Conservation (phyloP, 2,888 invertebrate genomes). For the Agriopis marginaria region DNA sequence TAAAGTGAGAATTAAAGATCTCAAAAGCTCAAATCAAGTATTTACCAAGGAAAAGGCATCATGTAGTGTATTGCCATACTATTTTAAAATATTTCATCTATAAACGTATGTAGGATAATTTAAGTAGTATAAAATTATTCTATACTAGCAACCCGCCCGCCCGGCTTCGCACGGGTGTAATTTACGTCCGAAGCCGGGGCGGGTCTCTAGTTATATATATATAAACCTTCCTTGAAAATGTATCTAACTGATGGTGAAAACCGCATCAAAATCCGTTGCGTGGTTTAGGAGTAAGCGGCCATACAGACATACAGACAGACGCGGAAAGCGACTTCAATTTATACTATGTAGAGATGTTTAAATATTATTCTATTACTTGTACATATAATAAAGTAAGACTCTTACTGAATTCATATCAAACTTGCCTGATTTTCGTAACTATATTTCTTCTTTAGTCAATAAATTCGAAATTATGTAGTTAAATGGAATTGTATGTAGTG, state of each 20-base stretch:
- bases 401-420: constrained; percentile 35
- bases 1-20: neutral
- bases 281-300: too few species aligned
- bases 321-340: too few species aligned
- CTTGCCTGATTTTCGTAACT: constrained; percentile 31
- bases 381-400: constrained; percentile 5
- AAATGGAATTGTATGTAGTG: neutral
- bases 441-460: constrained; percentile 19
- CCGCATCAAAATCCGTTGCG: too few species aligned
- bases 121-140: constrained; percentile 4
- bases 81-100: neutral
- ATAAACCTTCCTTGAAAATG: too few species aligned
- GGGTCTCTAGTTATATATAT: too few species aligned
- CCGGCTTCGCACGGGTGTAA: too few species aligned
- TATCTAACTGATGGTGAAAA: too few species aligned
- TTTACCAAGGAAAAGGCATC: constrained; percentile 7
- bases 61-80: neutral
- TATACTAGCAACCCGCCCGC: too few species aligned
- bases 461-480: constrained; percentile 31
- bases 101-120: neutral
- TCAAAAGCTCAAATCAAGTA: constrained; percentile 18
- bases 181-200: too few species aligned
- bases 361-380: neutral
- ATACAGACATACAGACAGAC: too few species aligned
- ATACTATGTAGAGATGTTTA: too few species aligned